Conservation (phyloP, 2,888 invertebrate species). For the Acheta domesticus region DNA sequence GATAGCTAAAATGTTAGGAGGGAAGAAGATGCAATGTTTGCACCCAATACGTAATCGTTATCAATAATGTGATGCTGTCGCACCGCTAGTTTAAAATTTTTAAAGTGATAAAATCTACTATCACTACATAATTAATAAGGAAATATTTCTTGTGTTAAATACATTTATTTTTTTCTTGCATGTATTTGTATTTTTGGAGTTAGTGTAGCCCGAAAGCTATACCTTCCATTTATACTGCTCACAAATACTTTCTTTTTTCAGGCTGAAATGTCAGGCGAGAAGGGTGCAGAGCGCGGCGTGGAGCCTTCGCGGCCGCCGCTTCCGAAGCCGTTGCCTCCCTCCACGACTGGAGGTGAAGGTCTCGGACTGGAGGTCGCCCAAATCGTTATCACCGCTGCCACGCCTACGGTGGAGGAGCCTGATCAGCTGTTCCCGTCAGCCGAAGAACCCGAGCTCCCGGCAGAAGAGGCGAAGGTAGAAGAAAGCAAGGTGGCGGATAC, state of each 20-base stretch:
- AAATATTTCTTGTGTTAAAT: no score
- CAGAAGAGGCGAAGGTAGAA: constrained; percentile 40
- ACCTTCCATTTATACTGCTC: not conserved
- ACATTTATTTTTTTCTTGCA: no score
- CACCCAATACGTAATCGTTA: no score
- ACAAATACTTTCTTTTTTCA: not conserved
- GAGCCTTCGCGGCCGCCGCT: not conserved
- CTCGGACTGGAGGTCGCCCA: constrained; percentile 78
- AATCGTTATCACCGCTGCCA: constrained; percentile 90
- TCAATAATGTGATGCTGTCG: no score
- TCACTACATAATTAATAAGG: no score
- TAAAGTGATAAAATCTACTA: no score
- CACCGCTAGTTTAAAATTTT: no score
- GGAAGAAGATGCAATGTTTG: no score
- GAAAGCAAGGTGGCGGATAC: constrained; percentile 37
- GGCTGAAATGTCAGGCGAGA: not conserved
- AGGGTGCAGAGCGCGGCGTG: not conserved
- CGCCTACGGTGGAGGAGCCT: constrained; percentile 85
- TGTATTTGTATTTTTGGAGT: no score
- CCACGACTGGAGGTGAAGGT: constrained; percentile 47
- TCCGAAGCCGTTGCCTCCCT: not conserved
- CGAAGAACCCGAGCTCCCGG: constrained; percentile 35
- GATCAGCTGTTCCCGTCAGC: constrained; percentile 72
- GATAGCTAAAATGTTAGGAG: no score
- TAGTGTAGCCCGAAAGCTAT: not conserved